Base-by-base conservation (phyloP, 2,888 invertebrate genomes). In the Dolichomitus sp. region DNA sequence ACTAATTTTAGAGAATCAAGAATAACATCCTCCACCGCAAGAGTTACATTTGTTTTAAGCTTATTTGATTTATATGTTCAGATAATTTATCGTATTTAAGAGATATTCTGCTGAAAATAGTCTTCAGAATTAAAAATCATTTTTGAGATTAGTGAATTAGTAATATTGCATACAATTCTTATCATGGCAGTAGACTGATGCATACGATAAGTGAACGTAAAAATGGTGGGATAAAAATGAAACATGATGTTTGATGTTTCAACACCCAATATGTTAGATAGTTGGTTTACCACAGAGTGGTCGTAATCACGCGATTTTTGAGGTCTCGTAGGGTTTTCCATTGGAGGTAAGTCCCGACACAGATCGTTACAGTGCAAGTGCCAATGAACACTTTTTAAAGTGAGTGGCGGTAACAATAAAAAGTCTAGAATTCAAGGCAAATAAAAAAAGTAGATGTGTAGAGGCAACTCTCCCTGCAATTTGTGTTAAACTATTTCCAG, bases 271-370 rank as follows among this genome's bases (percentile, higher is more conserved):
- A 19, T 0, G 19, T 52, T 27, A 27, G 11, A 12, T 12, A 30
- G 12, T 30, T 11, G 33, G n/a, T 33, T 59, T 17, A 33, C 17
- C 6, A 59, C 12, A 4, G 45, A 17, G 45, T 48, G n/a, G 17
- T 59, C n/a, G 17, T 37, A 33, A 33, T 17, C 30, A 33, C 40
- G 83, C 63, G 73, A 81, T 81, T 63, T 77, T 77, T 48, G 76
- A 17, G 42, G 45, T 54, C 54, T 54, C 33, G 54, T 52, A 40
- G 27, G 54, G 72, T 6, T 33, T 59, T 48, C 19, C 37, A 4
- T 17, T 19, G 7, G 17, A 61, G 37, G 27, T 27, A 23, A 11
- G 19, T 23, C 11, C 19, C 19, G 69, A 9, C 37, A 9, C 23
- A 23, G 23, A 2, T 1, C n/a, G 57, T n/a, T 59, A 33, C 6